Evolutionary conservation across 2,888 invertebrate species (phyloP), one percentile per base, ranked within the genome.

Genomic region (Melipona bicolor): DNA sequence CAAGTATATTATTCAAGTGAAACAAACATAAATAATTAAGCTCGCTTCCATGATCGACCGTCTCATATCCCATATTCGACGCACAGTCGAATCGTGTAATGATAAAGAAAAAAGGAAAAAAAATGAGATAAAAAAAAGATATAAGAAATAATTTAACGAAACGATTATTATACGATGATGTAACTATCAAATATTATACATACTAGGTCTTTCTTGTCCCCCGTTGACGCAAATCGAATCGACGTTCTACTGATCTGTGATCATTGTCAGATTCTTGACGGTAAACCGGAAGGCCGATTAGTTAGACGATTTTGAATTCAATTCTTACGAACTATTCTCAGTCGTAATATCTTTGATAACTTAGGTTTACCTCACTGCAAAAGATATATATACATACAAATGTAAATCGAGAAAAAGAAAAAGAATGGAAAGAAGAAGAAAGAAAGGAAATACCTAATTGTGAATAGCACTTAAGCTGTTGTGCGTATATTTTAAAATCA

Each of bases 401-500:
- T 89, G 85, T 88, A 85, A 90, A 88, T 88, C 83, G 84, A 87
- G 84, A 77, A 56, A 32, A 32, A 21, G 2, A 3, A n/a, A 21
- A 49, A 36, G 4, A 50, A 56, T 27, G 56, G 36, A 17, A 2
- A 17, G 64, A 52, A 59, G 61, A 61, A 68, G 13, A 56, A 54
- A 27, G 43, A n/a, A 75, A 43, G 65, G 64, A 56, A 68, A 84
- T 79, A 84, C 77, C 84, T 81, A 84, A 90, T 86, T 90, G 81
- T 90, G 87, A 90, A 89, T 86, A 89, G 75, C 84, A 90, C 69
- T 83, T 88, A 90, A 87, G 88, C 85, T 89, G 84, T 86, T 88
- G 85, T 85, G 87, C 83, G 89, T 89, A 91, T 91, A 91, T 91
- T 91, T 91, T 90, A 85, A 91, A 90, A 86, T 84, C 88, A 86